Conservation (phyloP, 1,140 invertebrate genomes). For the Schlechtendalia chinensis region DNA sequence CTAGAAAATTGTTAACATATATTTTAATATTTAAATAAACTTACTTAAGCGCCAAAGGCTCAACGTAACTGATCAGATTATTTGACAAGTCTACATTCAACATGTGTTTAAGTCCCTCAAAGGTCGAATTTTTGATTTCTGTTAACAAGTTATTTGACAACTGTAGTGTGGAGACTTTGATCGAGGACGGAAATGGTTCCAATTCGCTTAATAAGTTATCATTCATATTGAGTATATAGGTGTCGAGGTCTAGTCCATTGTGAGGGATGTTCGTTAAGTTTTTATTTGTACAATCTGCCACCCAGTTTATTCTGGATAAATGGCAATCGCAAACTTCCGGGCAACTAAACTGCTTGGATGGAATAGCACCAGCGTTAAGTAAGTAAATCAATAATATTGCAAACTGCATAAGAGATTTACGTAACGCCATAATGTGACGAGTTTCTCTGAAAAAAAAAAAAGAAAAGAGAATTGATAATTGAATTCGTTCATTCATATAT, state of each 20-base stretch:
- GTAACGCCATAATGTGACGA: background rate
- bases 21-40: constrained; percentile 53
- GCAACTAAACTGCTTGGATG: constrained; percentile 61
- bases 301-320: constrained; percentile 74
- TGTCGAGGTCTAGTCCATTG: constrained; percentile 63
- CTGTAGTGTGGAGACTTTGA: constrained; percentile 68
- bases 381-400: background rate
- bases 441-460: background rate
- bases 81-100: constrained; percentile 70
- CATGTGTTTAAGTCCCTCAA: constrained; percentile 65
- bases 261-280: constrained; percentile 69
- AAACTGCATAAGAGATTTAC: background rate
- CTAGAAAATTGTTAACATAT: too few species aligned
- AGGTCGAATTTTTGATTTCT: constrained; percentile 62
- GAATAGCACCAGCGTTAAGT: background rate
- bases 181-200: constrained; percentile 64
- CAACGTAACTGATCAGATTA: constrained; percentile 64
- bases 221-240: constrained; percentile 70
- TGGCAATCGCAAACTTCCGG: constrained; percentile 72
- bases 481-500: too few species aligned
- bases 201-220: constrained; percentile 65
- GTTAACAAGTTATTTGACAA: constrained; percentile 67
- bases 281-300: constrained; percentile 73
- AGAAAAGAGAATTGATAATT: too few species aligned
- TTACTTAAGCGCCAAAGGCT: constrained; percentile 69